Percentiles rank a stretch among this genome's conserved stretches.
These are phyloP conservation scores for Tarsius wallacei DNA, from an alignment of 2,797 vertebrate genomes.

Conservation along the genomic window DNA sequence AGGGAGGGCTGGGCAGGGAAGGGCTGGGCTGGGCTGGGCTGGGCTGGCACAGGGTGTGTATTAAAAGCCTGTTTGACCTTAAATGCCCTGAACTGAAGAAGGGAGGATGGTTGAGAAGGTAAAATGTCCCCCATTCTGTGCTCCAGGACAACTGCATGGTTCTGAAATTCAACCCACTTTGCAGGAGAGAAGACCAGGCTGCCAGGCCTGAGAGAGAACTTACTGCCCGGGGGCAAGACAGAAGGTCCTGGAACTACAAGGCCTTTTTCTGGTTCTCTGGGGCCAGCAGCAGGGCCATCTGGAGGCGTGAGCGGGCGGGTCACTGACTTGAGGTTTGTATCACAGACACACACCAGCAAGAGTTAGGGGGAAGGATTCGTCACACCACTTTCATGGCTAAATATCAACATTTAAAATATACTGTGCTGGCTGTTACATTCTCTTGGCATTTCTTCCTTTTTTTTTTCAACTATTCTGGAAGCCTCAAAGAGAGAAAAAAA, in stretches of 20 bases:
- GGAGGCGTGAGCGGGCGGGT: neutral
- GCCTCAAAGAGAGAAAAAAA: conserved; percentile 25
- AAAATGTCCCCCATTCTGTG: neutral
- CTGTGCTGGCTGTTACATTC: neutral
- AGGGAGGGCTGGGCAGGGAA: neutral
- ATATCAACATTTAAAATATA: conserved; percentile 50
- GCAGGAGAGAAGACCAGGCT: neutral
- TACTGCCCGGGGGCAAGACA: neutral
- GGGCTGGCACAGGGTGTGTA: conserved; percentile 18
- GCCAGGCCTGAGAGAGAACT: neutral
- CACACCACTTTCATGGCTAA: neutral
- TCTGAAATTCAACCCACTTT: neutral
- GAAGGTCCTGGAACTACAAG: neutral
- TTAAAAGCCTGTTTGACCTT: conserved; percentile 68
- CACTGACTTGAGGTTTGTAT: neutral
- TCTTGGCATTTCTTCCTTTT: conserved; percentile 27
- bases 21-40: neutral
- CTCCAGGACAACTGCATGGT: neutral
- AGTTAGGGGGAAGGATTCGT: neutral
- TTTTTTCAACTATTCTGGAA: neutral
- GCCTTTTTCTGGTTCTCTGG: neutral
- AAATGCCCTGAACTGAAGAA: conserved; percentile 60
- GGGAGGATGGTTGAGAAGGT: neutral
- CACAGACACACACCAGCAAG: neutral
- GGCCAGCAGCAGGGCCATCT: neutral